Evolutionary conservation across 2,888 invertebrate species (phyloP), one percentile per base, ranked within the genome.

Genomic region (Rambutsinella grinnellia): DNA sequence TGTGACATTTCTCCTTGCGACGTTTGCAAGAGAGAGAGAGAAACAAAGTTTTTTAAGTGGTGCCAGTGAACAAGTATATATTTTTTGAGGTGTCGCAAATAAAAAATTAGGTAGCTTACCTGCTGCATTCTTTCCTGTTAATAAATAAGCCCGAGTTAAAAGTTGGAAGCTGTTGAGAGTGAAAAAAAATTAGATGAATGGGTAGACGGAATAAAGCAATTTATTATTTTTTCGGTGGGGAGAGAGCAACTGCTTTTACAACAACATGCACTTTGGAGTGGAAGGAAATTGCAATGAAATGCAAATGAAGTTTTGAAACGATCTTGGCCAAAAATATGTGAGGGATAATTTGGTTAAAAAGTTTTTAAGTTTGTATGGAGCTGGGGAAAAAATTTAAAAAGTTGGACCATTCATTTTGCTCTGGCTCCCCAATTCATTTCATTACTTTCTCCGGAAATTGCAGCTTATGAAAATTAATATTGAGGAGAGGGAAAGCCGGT

Each of bases 381-480:
- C 36, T 36, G 13, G 6, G 36, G 36, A 36, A 36, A 36, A 36
- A 36, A 36, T 36, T 36, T n/a, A n/a, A 36, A 36, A 36, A 36
- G 36, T 36, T 36, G 36, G 36, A 8, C 36, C 13, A 8, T 36
- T 36, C 36, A 36, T 8, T 5, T 36, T 36, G 36, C 36, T 36
- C 36, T 13, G 36, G n/a, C n/a, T 36, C 36, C 36, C 36, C 36
- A 36, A 36, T 8, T 13, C 36, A 8, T 36, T 36, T 36, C 36
- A 36, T 36, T 54, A 67, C 60, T 69, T 47, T 62, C 70, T 46
- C 62, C 54, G 70, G 70, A 70, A 70, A 70, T 70, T 70, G 56
- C 49, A 70, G 36, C 56, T 49, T 70, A 70, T 70, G 63, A 63
- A 70, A 70, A 63, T 70, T 70, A 70, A 56, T 63, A 63, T 61